These are phyloP conservation scores for Tenualosa thibaudeaui DNA, from an alignment of 2,797 vertebrate genomes.

Conservation along the genomic window DNA sequence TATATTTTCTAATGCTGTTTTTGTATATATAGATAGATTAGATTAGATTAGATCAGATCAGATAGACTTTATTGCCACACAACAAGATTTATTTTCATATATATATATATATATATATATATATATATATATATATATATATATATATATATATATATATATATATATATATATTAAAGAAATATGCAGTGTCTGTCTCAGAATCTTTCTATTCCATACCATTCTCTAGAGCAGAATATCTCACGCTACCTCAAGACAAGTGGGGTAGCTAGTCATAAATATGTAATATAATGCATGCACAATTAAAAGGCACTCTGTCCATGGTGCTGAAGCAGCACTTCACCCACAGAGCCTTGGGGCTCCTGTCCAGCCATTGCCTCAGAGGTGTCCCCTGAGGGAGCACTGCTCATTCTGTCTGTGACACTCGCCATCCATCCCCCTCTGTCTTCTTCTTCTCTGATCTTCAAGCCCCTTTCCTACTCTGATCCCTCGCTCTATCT, in stretches of 20 bases:
- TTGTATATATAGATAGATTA: neutral
- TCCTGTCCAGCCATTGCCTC: neutral
- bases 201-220: neutral
- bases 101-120: no score
- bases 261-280: neutral
- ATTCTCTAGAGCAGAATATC: neutral
- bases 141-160: no score
- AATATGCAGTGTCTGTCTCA: neutral
- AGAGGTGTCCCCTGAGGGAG: neutral
- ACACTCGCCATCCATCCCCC: neutral
- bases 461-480: neutral
- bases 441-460: neutral
- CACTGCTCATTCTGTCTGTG: conserved; percentile 38
- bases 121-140: no score
- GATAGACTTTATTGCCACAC: no score
- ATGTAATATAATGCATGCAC: neutral
- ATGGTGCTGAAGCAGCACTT: neutral
- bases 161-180: no score
- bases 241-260: neutral
- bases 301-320: neutral
- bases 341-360: neutral
- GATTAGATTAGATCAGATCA: no score
- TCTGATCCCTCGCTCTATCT: neutral
- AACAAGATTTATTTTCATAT: neutral
- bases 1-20: neutral